These are phyloP conservation scores for Nesogale talazaci DNA, from an alignment of 2,113 vertebrate genomes.

Conservation along the genomic window DNA sequence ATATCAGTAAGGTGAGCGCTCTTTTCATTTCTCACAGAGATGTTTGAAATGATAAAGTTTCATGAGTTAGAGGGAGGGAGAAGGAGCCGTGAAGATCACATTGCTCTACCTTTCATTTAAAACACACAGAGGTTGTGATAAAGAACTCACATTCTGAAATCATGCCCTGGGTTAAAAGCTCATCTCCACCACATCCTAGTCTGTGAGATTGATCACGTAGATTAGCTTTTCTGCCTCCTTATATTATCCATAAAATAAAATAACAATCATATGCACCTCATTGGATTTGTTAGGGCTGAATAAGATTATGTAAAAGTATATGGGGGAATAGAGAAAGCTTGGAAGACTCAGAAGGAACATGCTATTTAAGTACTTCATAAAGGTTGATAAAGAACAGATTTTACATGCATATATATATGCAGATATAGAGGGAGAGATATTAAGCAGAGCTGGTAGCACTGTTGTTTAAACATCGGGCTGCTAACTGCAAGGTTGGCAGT, in stretches of 20 bases:
- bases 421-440: no score
- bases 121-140: not conserved
- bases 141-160: not conserved
- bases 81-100: not conserved
- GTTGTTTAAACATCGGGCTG: no score
- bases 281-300: not conserved
- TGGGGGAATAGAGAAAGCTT: not conserved
- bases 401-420: no score
- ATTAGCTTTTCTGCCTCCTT: not conserved
- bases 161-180: not conserved
- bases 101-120: not conserved
- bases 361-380: not conserved
- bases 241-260: constrained; percentile 2
- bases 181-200: not conserved
- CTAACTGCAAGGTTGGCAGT: no score
- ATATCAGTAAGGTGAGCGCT: not conserved
- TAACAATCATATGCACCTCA: not conserved
- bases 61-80: not conserved
- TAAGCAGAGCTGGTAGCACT: no score
- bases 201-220: not conserved
- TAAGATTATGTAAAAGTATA: not conserved
- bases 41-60: not conserved
- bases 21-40: constrained; percentile 2
- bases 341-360: not conserved
- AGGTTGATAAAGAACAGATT: no score